phyloP scores from a whole-genome alignment of 2,113 vertebrate species.

The Esox niger region DNA sequence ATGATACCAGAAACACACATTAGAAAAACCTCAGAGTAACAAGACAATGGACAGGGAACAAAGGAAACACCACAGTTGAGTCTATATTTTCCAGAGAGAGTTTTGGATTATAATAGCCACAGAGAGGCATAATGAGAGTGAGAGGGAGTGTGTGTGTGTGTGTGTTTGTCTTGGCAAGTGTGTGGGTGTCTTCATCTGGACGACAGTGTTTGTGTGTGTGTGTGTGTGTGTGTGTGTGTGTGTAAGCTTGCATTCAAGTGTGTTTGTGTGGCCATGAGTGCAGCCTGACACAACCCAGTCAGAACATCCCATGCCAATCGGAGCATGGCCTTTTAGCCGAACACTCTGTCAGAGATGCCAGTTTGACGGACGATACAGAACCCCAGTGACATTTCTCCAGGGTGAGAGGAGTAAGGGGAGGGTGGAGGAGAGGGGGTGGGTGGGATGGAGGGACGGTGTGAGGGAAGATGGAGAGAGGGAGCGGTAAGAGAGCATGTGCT shows the following conservation, averaged over 20 bases:
- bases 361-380: constrained; percentile 63
- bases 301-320: constrained; percentile 65
- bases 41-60: not conserved
- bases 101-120: not conserved
- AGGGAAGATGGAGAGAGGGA: constrained; percentile 11
- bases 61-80: not conserved
- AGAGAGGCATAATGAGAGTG: not conserved
- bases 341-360: constrained; percentile 65
- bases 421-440: constrained; percentile 32
- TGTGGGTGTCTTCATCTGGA: not conserved
- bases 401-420: constrained; percentile 35
- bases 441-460: constrained; percentile 40
- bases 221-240: not conserved
- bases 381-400: constrained; percentile 69
- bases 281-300: constrained; percentile 51
- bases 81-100: not conserved
- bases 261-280: not conserved
- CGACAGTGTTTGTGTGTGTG: not conserved
- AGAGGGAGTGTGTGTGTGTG: not conserved
- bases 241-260: too few relatives aligned
- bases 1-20: not conserved
- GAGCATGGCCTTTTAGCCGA: constrained; percentile 69
- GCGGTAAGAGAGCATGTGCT: not conserved
- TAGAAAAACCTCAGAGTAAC: not conserved
- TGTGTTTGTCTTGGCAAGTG: too few relatives aligned